Evolutionary conservation across 2,113 vertebrate genomes (phyloP).

Genomic region (Acanthisitta chloris): DNA sequence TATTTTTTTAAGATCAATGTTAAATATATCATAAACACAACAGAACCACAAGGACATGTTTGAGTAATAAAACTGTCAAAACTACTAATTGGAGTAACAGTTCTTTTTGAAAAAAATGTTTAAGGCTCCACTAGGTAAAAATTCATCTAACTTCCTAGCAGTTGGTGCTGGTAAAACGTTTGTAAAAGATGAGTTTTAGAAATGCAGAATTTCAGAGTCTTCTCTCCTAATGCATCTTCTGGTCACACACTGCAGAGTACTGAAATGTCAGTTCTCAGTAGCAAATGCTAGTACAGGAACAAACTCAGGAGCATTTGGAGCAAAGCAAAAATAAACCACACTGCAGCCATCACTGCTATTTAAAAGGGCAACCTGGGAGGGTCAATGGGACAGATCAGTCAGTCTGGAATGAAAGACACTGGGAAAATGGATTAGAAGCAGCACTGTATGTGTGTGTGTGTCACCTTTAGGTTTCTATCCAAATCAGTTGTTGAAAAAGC

Average conservation of each 20-base stretch:
- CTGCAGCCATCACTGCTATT: neutral
- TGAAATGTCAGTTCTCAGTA: neutral
- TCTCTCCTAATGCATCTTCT: neutral
- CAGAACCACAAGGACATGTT: neutral
- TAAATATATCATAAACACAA: neutral
- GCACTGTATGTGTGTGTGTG: neutral
- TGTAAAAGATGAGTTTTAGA: neutral
- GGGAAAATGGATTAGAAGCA: neutral
- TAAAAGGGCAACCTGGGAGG: neutral
- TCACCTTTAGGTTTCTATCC: neutral
- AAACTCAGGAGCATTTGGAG: neutral
- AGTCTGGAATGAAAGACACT: neutral
- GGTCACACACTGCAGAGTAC: neutral
- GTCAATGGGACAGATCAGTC: neutral
- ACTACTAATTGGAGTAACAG: neutral
- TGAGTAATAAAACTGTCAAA: neutral
- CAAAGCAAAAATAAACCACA: neutral
- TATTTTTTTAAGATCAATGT: neutral
- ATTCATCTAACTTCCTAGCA: neutral
- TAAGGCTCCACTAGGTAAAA: neutral
- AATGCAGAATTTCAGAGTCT: neutral
- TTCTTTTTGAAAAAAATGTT: neutral
- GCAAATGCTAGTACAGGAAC: neutral
- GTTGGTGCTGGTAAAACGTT: neutral
- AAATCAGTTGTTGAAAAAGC: constrained; percentile 43